Conservation (phyloP, 2,888 invertebrate species). For the Caenorhabditis plicata region DNA sequence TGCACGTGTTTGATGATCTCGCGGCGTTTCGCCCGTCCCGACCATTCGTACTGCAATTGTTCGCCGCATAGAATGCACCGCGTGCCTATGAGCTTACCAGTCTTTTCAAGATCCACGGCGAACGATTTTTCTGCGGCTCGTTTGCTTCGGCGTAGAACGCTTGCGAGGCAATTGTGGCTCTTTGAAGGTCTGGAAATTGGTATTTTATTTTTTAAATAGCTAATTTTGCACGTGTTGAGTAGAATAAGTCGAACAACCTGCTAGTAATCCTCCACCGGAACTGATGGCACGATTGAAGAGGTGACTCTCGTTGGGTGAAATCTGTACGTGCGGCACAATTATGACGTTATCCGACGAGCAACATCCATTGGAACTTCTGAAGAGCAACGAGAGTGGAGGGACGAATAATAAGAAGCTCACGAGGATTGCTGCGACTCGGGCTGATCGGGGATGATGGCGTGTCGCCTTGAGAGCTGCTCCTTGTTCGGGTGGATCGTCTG, state of each 20-base stretch:
- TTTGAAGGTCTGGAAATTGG: slow-evolving; percentile 57
- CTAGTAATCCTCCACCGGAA: slow-evolving; percentile 62
- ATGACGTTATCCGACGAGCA: slow-evolving; percentile 61
- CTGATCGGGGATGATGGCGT: slow-evolving; percentile 58
- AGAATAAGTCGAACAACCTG: slow-evolving; percentile 56
- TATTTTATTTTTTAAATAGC: not conserved
- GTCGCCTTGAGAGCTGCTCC: slow-evolving; percentile 59
- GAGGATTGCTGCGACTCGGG: slow-evolving; percentile 23
- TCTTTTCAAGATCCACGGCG: slow-evolving; percentile 65
- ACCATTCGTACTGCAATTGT: slow-evolving; percentile 69
- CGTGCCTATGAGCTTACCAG: slow-evolving; percentile 39
- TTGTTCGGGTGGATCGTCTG: slow-evolving; percentile 61
- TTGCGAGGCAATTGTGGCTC: slow-evolving; percentile 65
- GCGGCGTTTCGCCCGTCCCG: slow-evolving; percentile 67
- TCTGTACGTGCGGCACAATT: slow-evolving; percentile 64
- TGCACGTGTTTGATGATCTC: slow-evolving; percentile 65
- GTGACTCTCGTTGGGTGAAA: slow-evolving; percentile 59
- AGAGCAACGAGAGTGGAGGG: not conserved
- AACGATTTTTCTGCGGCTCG: slow-evolving; percentile 50
- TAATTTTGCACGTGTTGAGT: too few species aligned
- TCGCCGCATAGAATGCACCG: too few species aligned
- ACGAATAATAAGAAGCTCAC: not conserved
- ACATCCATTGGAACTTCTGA: slow-evolving; percentile 31
- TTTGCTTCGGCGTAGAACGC: slow-evolving; percentile 63
- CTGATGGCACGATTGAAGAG: slow-evolving; percentile 63